Evolutionary conservation across 2,113 vertebrate genomes (phyloP).

Genomic region (Diphyllodes magnificus): DNA sequence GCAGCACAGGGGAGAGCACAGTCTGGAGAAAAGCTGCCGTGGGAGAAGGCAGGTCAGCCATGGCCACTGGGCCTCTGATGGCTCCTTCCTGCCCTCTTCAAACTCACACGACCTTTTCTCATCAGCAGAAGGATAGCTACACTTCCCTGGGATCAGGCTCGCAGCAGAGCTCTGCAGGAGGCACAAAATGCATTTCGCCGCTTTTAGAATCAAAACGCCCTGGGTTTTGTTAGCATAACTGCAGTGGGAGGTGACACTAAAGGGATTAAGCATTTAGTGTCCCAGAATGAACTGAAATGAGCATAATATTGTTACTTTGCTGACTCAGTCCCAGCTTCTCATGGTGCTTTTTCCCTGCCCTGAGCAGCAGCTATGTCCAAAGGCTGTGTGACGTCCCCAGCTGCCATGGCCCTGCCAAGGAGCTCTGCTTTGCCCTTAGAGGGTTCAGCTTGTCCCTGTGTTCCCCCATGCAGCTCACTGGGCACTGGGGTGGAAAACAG

Average conservation of each 20-base stretch:
- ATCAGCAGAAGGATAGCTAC: not conserved
- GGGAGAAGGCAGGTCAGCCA: not conserved
- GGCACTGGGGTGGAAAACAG: not conserved
- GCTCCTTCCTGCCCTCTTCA: not conserved
- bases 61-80: not conserved
- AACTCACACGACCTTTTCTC: not conserved
- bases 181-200: not conserved
- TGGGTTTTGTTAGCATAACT: not conserved
- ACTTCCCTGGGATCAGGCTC: not conserved
- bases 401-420: not conserved
- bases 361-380: not conserved
- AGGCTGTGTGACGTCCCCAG: not conserved
- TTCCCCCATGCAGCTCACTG: rapidly evolving
- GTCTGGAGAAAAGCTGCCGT: not conserved
- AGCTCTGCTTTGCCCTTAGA: not conserved
- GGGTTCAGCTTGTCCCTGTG: not conserved
- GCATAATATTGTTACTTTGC: not conserved
- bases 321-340: not conserved
- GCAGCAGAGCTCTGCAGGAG: not conserved
- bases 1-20: not conserved
- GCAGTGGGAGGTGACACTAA: not conserved
- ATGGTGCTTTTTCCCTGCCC: not conserved
- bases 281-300: not conserved
- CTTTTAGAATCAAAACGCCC: not conserved
- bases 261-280: not conserved